Base-by-base conservation (phyloP, 2,113 vertebrate genomes). In the Columba janthina region DNA sequence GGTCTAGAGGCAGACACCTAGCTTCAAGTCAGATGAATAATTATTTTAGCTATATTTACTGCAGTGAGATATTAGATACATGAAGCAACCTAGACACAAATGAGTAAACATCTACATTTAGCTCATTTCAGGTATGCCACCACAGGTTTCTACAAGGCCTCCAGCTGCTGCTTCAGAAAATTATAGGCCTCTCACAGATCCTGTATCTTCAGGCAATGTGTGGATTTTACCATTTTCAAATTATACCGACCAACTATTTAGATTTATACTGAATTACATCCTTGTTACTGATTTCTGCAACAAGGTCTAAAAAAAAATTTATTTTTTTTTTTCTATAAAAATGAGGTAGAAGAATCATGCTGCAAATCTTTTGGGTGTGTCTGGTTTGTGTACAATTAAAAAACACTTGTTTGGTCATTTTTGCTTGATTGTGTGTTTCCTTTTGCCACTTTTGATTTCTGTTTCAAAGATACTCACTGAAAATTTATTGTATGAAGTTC, bases 281-380 rank as follows among this genome's bases (percentile, higher is more conserved):
- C 6, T 28, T 8, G 44, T 12, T 50, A 48, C 19, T 70, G 26
- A 15, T 84, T 84, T 78, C 48, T 84, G 25, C 22, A 89, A 34
- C 3, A 66, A 69, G 15, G 4, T 66, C 83, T 10, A 76, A 10
- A 44, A 44, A n/a, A 44, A 2, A 4, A 19, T 12, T 38, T 38
- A 12, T 38, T 38, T 38, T 29, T 1, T 15, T 57, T 29, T 12
- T 6, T 2, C 6, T 61, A 6, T 66, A 28, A 62, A 81, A 81
- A 28, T 26, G 3, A 57, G 20, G 15, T n/a, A 7, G 5, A 66
- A 71, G 29, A 60, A 36, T 65, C 0, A 0, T 56, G 48, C 24
- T 48, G 11, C 10, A 40, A 6, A 40, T 40, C 40, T 40, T 40
- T 40, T 40, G 40, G 12, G 4, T 21, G 3, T 40, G 5, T 87